Evolutionary conservation across 2,797 vertebrate species (phyloP), one percentile per base, ranked within the genome.

Genomic region (Darevskia mixta): DNA sequence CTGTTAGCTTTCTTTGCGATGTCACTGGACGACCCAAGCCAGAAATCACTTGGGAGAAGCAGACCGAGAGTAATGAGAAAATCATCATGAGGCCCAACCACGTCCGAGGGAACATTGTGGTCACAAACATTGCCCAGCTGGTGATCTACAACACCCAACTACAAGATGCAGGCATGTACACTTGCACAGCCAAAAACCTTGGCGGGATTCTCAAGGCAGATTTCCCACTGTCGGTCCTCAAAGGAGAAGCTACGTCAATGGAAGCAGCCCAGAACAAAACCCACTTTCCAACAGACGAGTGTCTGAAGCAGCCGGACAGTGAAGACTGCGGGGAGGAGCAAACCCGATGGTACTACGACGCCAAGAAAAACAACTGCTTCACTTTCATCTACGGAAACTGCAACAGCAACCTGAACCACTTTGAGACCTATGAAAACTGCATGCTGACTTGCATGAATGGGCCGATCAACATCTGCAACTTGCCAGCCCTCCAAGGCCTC

Each of bases 61-160:
- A 99, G 92, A 95, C 67, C 0, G 97, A 98, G 45, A 97, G 97
- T 6, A 93, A 93, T 4, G 97, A 98, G 90, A 98, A 97, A 8
- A 95, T 98, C n/a, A 88, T 98, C 87, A 98, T 99, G 98, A 96
- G 95, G 89, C 98, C 98, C 6, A 99, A 99, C 88, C 98, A 99
- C 0, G 98, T 99, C 83, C 96, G 95, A 23, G 99, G 98, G 11
- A 99, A 99, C 0, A 97, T 98, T 0, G 99, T 99, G 73, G 98
- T 99, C 94, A 99, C 99, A 85, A 99, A 99, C 97, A 98, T 99
- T 0, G 99, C 98, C 87, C 99, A 99, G 89, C 96, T 99, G 93
- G 98, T 99, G 92, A 99, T 99, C 89, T 99, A 99, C 93, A 99
- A 99, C 0, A 97, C 98, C 0, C 98, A 99, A 92, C 95, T 97